Evolutionary conservation across 2,888 invertebrate genomes (phyloP).

Genomic region (Petrophora chlorosata): DNA sequence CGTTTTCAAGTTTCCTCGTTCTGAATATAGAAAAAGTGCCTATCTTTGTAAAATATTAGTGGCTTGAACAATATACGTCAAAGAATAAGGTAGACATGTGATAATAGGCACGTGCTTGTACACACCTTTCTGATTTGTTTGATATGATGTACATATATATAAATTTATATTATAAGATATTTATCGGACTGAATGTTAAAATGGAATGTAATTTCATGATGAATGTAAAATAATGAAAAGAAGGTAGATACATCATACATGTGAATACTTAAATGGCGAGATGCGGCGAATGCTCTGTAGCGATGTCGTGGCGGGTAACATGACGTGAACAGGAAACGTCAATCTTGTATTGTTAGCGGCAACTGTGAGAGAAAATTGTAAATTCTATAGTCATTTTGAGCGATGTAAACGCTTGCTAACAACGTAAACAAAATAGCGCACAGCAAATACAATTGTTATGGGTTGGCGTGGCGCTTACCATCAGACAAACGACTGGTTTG

Average conservation of each 20-base stretch:
- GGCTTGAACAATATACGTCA: neutral
- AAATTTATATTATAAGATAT: neutral
- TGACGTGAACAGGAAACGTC: slow-evolving; percentile 43
- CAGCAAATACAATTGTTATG: too few species aligned
- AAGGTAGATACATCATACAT: slow-evolving; percentile 10
- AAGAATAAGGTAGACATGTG: too few species aligned
- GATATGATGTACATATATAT: too few species aligned
- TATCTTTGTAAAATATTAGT: neutral
- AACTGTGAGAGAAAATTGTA: slow-evolving; percentile 30
- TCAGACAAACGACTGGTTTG: too few species aligned
- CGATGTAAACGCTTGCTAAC: neutral
- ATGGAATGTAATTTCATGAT: neutral
- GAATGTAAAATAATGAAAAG: slow-evolving; percentile 23
- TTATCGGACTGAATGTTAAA: neutral
- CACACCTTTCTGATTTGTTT: neutral
- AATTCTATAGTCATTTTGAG: slow-evolving; percentile 11
- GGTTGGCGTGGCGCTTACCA: too few species aligned
- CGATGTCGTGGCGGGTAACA: slow-evolving; percentile 38
- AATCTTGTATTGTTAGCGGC: slow-evolving; percentile 43
- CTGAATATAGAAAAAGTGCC: neutral
- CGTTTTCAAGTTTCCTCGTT: slow-evolving; percentile 1
- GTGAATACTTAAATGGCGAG: slow-evolving; percentile 22
- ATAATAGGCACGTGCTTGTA: neutral
- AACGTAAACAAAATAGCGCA: neutral
- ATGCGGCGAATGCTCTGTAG: slow-evolving; percentile 37